These are phyloP conservation scores for Ochropleura leucogaster DNA, from an alignment of 2,888 invertebrate species.

Conservation along the genomic window DNA sequence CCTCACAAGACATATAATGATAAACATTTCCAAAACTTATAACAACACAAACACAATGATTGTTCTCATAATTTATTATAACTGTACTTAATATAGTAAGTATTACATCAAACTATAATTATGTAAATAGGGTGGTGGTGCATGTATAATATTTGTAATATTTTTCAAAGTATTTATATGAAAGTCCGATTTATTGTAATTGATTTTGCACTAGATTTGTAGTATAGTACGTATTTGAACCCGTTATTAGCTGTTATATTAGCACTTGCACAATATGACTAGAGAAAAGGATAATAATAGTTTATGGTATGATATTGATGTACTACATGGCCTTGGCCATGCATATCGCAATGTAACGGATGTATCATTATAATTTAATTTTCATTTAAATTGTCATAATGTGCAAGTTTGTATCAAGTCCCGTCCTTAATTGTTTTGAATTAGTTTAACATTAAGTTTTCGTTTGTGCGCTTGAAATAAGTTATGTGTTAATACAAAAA, in stretches of 20 bases:
- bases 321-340: background rate
- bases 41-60: constrained; percentile 76
- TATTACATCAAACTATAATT: constrained; percentile 66
- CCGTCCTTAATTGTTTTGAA: constrained; percentile 63
- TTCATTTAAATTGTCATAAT: constrained; percentile 50
- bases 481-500: constrained; percentile 49
- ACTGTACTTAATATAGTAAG: constrained; percentile 80
- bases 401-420: constrained; percentile 61
- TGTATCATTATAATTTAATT: constrained; percentile 26
- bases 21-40: constrained; percentile 90
- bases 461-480: constrained; percentile 45
- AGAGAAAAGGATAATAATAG: constrained; percentile 23
- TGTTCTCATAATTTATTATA: constrained; percentile 69
- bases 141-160: constrained; percentile 71
- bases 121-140: constrained; percentile 83
- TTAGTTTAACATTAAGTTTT: constrained; percentile 51
- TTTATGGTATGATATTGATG: constrained; percentile 16
- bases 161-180: constrained; percentile 60
- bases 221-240: constrained; percentile 46
- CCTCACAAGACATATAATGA: constrained; percentile 81
- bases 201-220: constrained; percentile 58
- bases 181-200: constrained; percentile 56
- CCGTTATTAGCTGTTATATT: constrained; percentile 45
- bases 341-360: background rate
- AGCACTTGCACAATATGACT: constrained; percentile 64